Conservation (phyloP, 1,140 invertebrate genomes). For the Dendrolimus kikuchii region DNA sequence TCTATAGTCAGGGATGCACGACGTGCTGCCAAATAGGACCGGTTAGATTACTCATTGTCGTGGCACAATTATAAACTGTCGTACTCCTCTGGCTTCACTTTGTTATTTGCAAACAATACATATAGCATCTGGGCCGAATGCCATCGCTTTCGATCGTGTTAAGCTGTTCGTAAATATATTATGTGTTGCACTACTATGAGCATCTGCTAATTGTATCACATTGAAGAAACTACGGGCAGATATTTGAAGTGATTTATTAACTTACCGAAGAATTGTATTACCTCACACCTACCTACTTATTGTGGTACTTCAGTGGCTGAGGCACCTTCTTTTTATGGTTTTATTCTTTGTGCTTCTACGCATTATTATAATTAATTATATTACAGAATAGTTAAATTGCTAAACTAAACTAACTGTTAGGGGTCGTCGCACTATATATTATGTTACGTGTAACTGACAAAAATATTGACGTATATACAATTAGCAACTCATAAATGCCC, state of each 20-base stretch:
- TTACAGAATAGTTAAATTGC: too few relatives aligned
- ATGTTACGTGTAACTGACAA: too few relatives aligned
- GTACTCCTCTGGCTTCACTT: slow-evolving; percentile 40
- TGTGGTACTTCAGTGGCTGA: too few relatives aligned
- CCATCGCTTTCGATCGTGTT: slow-evolving; percentile 10
- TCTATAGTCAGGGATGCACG: slow-evolving; percentile 20
- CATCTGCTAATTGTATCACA: slow-evolving; percentile 48
- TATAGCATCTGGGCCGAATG: slow-evolving; percentile 44
- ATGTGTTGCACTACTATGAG: slow-evolving; percentile 8
- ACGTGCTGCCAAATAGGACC: slow-evolving; percentile 55
- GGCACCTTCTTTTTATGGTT: too few relatives aligned
- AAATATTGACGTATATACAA: too few relatives aligned
- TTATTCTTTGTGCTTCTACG: too few relatives aligned
- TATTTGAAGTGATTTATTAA: not conserved
- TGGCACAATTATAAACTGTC: slow-evolving; percentile 66
- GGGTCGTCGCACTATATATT: too few relatives aligned
- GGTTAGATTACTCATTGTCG: slow-evolving; percentile 68
- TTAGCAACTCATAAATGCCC: too few relatives aligned
- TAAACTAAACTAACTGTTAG: too few relatives aligned
- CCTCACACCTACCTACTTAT: not conserved
- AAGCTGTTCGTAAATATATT: slow-evolving; percentile 15
- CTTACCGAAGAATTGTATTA: not conserved
- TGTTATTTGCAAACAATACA: slow-evolving; percentile 60
- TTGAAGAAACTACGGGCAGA: slow-evolving; percentile 1
- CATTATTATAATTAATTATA: too few relatives aligned